Evolutionary conservation across 2,888 invertebrate genomes (phyloP).

Genomic region (Orchestes rusci): DNA sequence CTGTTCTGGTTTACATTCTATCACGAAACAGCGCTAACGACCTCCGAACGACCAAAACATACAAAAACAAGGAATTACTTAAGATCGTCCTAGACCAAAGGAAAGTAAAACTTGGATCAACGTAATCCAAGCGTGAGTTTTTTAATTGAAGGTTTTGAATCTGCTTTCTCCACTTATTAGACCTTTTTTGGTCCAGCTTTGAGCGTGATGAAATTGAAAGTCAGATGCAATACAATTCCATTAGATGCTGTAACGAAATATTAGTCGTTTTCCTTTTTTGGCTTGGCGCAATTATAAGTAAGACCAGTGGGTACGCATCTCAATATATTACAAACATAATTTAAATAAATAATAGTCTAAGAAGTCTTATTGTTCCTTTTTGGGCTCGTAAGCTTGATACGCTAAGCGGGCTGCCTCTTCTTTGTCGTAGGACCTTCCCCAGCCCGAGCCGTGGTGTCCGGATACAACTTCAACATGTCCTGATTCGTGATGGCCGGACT

Average conservation of each 20-base stretch:
- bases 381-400: conserved; percentile 46
- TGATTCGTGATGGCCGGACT: conserved; percentile 52
- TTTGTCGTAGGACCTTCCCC: conserved; percentile 57
- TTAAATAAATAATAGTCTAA: conserved; percentile 34
- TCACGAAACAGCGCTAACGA: conserved; percentile 14
- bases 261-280: neutral
- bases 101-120: conserved; percentile 19
- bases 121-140: conserved; percentile 14
- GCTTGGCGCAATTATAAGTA: neutral
- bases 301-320: neutral
- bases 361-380: conserved; percentile 31
- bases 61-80: conserved; percentile 16
- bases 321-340: conserved; percentile 27
- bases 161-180: conserved; percentile 14
- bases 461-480: conserved; percentile 63
- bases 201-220: conserved; percentile 16
- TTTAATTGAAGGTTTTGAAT: conserved; percentile 4
- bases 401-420: conserved; percentile 51
- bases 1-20: conserved; percentile 24
- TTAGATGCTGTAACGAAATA: neutral
- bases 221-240: conserved; percentile 8
- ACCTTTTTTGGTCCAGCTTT: conserved; percentile 5
- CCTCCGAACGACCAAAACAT: conserved; percentile 17
- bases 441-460: conserved; percentile 55
- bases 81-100: conserved; percentile 15